These are phyloP conservation scores for Anastatus disparis DNA, from an alignment of 1,140 invertebrate species.

Conservation along the genomic window DNA sequence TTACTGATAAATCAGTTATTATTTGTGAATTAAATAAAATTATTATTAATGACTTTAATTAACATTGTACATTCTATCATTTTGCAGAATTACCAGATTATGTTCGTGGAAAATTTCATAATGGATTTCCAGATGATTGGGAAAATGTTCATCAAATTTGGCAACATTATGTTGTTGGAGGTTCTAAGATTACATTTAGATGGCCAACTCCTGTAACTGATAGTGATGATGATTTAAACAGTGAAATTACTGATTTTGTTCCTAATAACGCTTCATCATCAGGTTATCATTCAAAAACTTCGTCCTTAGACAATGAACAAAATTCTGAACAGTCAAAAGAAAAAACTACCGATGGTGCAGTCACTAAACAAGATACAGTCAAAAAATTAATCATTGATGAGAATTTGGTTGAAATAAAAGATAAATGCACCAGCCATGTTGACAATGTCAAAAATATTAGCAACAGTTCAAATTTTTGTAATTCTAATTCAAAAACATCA, in stretches of 20 bases:
- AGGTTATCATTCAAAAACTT: constrained; percentile 17
- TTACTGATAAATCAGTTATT: too few relatives aligned
- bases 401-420: not conserved
- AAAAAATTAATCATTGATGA: not conserved
- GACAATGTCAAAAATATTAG: not conserved
- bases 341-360: not conserved
- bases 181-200: constrained; percentile 49
- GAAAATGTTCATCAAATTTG: constrained; percentile 57
- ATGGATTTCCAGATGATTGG: constrained; percentile 65
- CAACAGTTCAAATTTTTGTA: not conserved
- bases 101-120: constrained; percentile 56
- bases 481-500: constrained; percentile 19
- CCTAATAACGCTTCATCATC: not conserved
- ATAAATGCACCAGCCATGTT: not conserved
- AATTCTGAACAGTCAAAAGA: constrained; percentile 4
- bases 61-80: too few relatives aligned
- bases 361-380: not conserved
- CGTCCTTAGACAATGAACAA: not conserved
- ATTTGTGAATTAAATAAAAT: too few relatives aligned
- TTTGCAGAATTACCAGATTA: constrained; percentile 59
- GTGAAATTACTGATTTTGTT: constrained; percentile 52
- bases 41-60: too few relatives aligned
- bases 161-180: constrained; percentile 48
- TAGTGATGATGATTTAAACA: constrained; percentile 59
- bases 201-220: constrained; percentile 59